Base-by-base conservation (phyloP, 1,140 invertebrate genomes). In the Drosophila bifasciata region DNA sequence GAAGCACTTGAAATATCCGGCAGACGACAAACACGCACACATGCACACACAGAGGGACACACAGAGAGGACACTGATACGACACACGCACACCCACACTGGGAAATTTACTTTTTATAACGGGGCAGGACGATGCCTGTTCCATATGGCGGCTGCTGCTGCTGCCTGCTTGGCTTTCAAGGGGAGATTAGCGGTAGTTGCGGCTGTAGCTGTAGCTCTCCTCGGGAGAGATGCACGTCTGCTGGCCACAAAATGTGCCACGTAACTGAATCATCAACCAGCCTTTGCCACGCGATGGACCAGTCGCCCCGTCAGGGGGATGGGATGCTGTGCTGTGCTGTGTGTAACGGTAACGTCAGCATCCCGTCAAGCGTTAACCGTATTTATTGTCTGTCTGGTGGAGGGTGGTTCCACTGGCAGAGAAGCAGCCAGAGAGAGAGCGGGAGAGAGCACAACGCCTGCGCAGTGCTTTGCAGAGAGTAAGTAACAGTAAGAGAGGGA, bases 1-100 rank as follows among this genome's bases (percentile, higher is more conserved):
- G 78, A 86, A 81, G 61, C 69, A 88, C 83, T 88, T 86, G 83
- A 86, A 78, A 86, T 81, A 57, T 86, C 81, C 81, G 81, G 69
- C 45, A 80, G 66, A 50, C 41, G 19, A 67, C 55, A 62, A 25
- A 59, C 57, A 57, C 53, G 36, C 9, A 49, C 25, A 61, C 17
- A 19, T 2, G 21, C 9, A 60, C 32, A n/a, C n/a, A 21, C 19
- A 19, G 19, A 73, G 49, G 50, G 23, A 23, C 23, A 32, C 32
- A 32, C 28, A 4, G 32, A 36, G 32, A 13, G 9, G 32, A 25
- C 9, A 36, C 32, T 13, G 9, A 36, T 36, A 13, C 19, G 32
- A 36, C 50, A 53, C 50, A 64, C 50, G 19, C 17, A 70, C 43
- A 50, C 41, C 2, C 13, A 8, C 48, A 62, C 57, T 62, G 39